Conservation (phyloP, 2,888 invertebrate genomes). For the Galeopsomyia nigrocyanea region DNA sequence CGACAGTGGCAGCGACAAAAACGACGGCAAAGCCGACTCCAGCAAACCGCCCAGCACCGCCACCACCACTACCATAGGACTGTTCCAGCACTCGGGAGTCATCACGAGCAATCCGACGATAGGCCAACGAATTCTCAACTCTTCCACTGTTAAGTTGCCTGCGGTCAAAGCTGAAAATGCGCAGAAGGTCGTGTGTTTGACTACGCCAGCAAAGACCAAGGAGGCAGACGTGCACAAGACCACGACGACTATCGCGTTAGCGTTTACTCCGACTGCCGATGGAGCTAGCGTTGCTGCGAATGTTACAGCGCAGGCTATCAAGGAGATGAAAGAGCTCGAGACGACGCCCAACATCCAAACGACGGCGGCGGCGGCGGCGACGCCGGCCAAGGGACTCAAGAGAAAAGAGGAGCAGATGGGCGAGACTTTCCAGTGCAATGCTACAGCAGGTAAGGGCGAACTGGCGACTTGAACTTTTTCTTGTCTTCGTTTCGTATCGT, state of each 20-base stretch:
- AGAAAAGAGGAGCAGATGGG: constrained; percentile 59
- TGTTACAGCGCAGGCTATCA: constrained; percentile 48
- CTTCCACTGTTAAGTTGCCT: constrained; percentile 50
- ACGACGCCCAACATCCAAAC: constrained; percentile 53
- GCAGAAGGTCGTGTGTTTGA: constrained; percentile 49
- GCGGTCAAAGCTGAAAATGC: constrained; percentile 48
- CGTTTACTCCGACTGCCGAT: constrained; percentile 59
- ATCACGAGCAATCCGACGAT: constrained; percentile 65
- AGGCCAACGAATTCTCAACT: constrained; percentile 62
- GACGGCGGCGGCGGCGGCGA: constrained; percentile 52
- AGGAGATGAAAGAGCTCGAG: constrained; percentile 58
- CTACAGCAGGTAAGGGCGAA: constrained; percentile 60
- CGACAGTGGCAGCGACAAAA: constrained; percentile 9
- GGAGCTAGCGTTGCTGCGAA: constrained; percentile 49
- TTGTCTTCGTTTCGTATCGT: too few species aligned
- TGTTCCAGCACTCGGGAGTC: constrained; percentile 58
- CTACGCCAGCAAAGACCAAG: constrained; percentile 16
- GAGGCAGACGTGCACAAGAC: constrained; percentile 44
- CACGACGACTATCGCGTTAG: constrained; percentile 61
- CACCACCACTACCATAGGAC: constrained; percentile 25
- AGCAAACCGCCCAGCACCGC: constrained; percentile 4
- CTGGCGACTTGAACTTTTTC: too few species aligned
- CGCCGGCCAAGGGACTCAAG: constrained; percentile 63
- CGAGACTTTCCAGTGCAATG: constrained; percentile 55
- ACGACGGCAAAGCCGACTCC: constrained; percentile 18